Percentiles rank a stretch among this genome's conserved stretches.
phyloP scores from a whole-genome alignment of 2,888 invertebrate species.

The Tanaodytes sp. region DNA sequence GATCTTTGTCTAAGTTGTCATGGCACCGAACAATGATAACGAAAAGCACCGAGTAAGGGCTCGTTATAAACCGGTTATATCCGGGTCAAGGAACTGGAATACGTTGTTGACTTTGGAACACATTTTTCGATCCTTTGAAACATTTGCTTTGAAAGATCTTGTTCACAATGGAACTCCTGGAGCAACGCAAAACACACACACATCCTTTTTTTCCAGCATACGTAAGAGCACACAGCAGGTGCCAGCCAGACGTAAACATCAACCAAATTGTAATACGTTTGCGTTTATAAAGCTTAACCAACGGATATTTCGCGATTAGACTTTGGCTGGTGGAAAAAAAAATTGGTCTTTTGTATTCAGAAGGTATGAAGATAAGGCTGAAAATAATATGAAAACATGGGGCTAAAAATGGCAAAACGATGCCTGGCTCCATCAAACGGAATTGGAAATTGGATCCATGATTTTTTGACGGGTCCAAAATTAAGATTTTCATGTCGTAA shows the following conservation, averaged over 20 bases:
- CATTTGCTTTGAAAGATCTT: not conserved
- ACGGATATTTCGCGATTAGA: too few species aligned
- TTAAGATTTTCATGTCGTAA: too few species aligned
- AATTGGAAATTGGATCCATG: too few species aligned
- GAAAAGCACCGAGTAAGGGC: conserved; percentile 28
- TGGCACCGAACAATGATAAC: too few species aligned
- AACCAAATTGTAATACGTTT: conserved; percentile 6
- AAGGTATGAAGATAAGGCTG: too few species aligned
- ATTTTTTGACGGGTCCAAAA: too few species aligned
- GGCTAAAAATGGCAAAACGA: too few species aligned
- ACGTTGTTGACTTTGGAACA: conserved; percentile 18
- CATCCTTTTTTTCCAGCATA: conserved; percentile 8
- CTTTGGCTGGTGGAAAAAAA: too few species aligned
- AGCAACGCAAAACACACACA: conserved; percentile 4
- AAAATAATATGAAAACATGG: too few species aligned
- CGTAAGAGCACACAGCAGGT: conserved; percentile 22
- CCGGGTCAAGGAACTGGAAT: conserved; percentile 41
- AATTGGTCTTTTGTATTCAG: too few species aligned
- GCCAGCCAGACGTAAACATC: conserved; percentile 25
- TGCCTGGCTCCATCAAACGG: too few species aligned
- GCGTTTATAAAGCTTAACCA: not conserved
- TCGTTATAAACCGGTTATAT: conserved; percentile 37
- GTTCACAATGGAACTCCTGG: conserved; percentile 18
- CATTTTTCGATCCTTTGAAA: conserved; percentile 13
- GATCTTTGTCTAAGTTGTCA: too few species aligned